Conservation (phyloP, 2,888 invertebrate genomes). For the Dryococelus australis region DNA sequence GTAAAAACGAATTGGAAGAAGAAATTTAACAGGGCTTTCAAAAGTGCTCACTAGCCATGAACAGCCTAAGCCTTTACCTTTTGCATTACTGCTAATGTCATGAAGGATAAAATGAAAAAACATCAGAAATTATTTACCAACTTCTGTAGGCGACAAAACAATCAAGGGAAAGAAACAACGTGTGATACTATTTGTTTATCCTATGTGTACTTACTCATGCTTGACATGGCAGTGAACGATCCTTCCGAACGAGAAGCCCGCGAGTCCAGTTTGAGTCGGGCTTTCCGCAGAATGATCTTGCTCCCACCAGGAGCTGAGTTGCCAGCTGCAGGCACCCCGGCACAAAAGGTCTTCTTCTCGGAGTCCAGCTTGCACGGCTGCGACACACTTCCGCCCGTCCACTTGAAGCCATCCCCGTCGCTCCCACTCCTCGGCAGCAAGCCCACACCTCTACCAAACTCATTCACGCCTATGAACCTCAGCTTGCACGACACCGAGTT, state of each 20-base stretch:
- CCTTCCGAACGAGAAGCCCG: slow-evolving; percentile 42
- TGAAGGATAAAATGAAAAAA: too few species aligned
- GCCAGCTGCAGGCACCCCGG: neutral
- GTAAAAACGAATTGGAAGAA: too few species aligned
- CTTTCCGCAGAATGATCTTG: slow-evolving; percentile 74
- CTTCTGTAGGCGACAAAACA: too few species aligned
- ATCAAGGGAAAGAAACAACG: too few species aligned
- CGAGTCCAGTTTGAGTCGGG: slow-evolving; percentile 68
- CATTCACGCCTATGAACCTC: neutral
- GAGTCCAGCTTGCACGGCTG: neutral
- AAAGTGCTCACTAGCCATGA: too few species aligned
- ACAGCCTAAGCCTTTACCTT: too few species aligned
- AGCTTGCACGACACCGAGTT: neutral
- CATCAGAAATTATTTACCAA: too few species aligned
- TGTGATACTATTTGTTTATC: too few species aligned
- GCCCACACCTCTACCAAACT: neutral
- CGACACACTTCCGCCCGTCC: neutral
- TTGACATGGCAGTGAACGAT: neutral
- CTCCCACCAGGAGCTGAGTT: slow-evolving; percentile 59
- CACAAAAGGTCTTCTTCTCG: neutral
- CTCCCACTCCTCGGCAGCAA: neutral
- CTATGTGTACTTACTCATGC: neutral
- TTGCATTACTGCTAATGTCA: too few species aligned
- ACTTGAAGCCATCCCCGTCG: neutral
- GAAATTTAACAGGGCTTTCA: too few species aligned